Evolutionary conservation across 2,113 vertebrate species (phyloP).

Genomic region (Dolichallabes microphthalmus): DNA sequence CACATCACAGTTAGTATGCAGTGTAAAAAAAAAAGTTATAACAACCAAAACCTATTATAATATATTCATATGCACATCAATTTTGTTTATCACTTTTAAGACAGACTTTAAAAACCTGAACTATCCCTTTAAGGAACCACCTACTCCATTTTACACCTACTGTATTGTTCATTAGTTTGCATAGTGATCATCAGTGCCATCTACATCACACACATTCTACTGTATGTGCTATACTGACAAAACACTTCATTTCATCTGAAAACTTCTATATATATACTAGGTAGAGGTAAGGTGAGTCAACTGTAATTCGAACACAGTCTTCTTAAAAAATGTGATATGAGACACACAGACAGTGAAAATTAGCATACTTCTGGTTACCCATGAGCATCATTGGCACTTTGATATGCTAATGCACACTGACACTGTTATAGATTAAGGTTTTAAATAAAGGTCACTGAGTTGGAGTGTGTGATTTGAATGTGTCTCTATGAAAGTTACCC

Average conservation of each 20-base stretch:
- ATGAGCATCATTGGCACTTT: constrained; percentile 4
- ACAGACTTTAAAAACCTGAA: no score
- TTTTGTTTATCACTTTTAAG: no score
- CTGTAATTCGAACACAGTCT: neutral
- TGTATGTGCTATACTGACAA: neutral
- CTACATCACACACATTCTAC: neutral
- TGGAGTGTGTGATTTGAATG: constrained; percentile 15
- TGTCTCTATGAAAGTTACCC: constrained; percentile 2
- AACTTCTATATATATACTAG: neutral
- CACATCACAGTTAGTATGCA: no score
- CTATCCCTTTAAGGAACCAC: neutral
- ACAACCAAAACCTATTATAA: no score
- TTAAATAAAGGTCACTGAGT: constrained; percentile 22
- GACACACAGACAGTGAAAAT: neutral
- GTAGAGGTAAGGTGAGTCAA: neutral
- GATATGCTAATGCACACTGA: constrained; percentile 19
- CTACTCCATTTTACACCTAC: neutral
- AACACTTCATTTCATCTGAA: neutral
- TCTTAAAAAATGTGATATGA: constrained; percentile 17
- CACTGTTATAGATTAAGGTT: constrained; percentile 24
- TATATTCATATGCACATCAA: no score
- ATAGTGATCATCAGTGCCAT: neutral
- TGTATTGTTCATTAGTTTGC: neutral
- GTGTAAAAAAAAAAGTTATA: no score
- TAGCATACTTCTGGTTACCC: neutral